phyloP scores from a whole-genome alignment of 2,797 vertebrate genomes.

The Chromis chromis region DNA sequence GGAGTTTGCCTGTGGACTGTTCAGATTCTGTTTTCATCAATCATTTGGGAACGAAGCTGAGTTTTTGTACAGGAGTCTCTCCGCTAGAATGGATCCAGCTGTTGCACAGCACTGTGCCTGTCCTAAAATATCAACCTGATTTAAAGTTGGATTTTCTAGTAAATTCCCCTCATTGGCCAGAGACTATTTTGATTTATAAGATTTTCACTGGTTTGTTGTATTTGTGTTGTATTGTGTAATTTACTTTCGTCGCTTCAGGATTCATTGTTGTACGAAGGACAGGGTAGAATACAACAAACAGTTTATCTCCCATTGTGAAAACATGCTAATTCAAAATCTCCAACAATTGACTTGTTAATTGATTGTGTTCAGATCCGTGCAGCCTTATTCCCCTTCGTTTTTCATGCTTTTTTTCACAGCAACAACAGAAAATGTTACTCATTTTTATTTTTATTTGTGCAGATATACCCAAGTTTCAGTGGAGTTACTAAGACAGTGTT shows the following conservation, averaged over 20 bases:
- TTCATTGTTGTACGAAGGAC: neutral
- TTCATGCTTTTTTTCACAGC: no score
- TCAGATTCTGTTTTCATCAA: conserved; percentile 6
- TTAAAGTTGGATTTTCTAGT: neutral
- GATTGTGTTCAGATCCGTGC: no score
- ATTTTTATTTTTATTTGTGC: no score
- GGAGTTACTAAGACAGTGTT: no score
- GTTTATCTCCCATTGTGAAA: neutral
- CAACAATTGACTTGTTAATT: no score
- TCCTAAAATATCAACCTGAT: neutral
- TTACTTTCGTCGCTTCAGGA: neutral
- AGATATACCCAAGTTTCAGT: no score
- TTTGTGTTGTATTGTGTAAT: neutral
- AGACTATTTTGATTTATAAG: neutral
- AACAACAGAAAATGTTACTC: no score
- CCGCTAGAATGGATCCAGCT: neutral
- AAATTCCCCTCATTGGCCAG: neutral
- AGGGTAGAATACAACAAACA: conserved; percentile 4
- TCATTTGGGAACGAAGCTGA: conserved; percentile 3
- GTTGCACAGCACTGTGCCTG: neutral
- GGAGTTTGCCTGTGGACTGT: neutral
- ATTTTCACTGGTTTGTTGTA: neutral
- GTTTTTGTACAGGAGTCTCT: neutral
- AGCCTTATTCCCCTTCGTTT: no score
- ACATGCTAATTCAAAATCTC: no score